These are phyloP conservation scores for Endotricha flammealis DNA, from an alignment of 2,888 invertebrate species.

Conservation along the genomic window DNA sequence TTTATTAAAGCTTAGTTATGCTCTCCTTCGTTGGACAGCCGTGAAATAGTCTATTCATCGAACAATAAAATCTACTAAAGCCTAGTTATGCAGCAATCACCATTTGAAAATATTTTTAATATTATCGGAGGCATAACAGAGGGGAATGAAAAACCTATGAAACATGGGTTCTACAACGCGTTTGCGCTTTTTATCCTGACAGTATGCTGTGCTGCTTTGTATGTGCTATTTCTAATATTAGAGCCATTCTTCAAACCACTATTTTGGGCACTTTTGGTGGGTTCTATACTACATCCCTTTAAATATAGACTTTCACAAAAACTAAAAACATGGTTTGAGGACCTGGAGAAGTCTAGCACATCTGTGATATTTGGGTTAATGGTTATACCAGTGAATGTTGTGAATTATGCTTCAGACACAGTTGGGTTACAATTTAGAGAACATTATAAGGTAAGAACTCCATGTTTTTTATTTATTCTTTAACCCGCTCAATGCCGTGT, in stretches of 20 bases:
- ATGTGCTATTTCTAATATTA: constrained; percentile 89
- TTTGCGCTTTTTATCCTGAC: constrained; percentile 87
- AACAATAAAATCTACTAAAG: constrained; percentile 14
- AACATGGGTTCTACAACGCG: constrained; percentile 94
- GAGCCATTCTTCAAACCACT: constrained; percentile 96
- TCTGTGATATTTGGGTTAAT: constrained; percentile 80
- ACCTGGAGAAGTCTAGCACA: constrained; percentile 81
- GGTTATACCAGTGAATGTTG: constrained; percentile 85
- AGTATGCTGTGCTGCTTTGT: constrained; percentile 82
- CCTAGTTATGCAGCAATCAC: constrained; percentile 75
- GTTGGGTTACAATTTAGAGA: constrained; percentile 84
- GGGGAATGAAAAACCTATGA: constrained; percentile 92
- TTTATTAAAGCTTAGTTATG: too few species aligned
- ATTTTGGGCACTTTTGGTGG: constrained; percentile 96
- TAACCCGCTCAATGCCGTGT: background rate
- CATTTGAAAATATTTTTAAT: constrained; percentile 83
- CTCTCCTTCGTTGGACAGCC: constrained; percentile 5
- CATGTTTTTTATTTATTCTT: constrained; percentile 2
- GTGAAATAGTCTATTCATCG: constrained; percentile 15
- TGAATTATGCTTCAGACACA: constrained; percentile 86
- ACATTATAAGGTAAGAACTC: constrained; percentile 73
- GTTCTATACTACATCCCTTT: constrained; percentile 97
- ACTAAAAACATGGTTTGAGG: constrained; percentile 88
- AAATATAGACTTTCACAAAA: constrained; percentile 88
- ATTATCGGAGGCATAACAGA: constrained; percentile 83